A percentile compares a stretch with the other conserved stretches of the same genome.
phyloP scores from a whole-genome alignment of 30 jellyfish, hydroid and myxozoan genomes.

The Sanderia malayensis region DNA sequence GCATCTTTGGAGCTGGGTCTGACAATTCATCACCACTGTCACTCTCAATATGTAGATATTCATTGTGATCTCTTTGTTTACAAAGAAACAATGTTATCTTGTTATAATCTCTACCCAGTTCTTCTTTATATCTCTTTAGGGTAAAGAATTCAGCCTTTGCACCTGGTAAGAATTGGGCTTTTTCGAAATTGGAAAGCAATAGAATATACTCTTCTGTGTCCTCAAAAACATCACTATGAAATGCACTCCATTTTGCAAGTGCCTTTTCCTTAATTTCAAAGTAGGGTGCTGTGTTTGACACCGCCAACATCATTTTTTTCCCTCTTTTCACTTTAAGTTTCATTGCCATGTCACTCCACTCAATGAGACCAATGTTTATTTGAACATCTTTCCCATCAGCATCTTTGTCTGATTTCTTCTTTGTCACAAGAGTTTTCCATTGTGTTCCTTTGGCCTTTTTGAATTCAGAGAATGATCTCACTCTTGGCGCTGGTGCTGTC shows the following conservation, averaged over 20 bases:
- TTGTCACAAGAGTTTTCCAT: neutral
- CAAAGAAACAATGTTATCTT: neutral
- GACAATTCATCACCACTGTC: neutral
- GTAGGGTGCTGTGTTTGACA: neutral
- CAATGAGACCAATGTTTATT: neutral
- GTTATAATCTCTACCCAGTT: neutral
- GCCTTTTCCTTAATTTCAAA: neutral
- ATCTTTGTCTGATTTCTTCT: neutral
- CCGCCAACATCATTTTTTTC: neutral
- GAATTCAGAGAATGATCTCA: neutral
- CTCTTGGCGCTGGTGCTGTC: neutral
- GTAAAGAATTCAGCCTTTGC: neutral
- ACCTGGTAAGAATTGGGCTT: conserved; percentile 10
- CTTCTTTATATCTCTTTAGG: neutral
- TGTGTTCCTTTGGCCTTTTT: neutral
- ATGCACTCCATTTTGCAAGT: neutral
- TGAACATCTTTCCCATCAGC: neutral
- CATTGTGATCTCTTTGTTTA: neutral
- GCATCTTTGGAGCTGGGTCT: neutral
- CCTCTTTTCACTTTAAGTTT: neutral
- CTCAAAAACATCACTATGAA: neutral
- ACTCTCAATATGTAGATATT: neutral
- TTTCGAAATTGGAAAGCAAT: neutral
- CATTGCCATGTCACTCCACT: neutral
- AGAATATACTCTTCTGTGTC: neutral